These are phyloP conservation scores for Chascanopsetta lugubris DNA, from an alignment of 2,113 vertebrate genomes.

Conservation along the genomic window DNA sequence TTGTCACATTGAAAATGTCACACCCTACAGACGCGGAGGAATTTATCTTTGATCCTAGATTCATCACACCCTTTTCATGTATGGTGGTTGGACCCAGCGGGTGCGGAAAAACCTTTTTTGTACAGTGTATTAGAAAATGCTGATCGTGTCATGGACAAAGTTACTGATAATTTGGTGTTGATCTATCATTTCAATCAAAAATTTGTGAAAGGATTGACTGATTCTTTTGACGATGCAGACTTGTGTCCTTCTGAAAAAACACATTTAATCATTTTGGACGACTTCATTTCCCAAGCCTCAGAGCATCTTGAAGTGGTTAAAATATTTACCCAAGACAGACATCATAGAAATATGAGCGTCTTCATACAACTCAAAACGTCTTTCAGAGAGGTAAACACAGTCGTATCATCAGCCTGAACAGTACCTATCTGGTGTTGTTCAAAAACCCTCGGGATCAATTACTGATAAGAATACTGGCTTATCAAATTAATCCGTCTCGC, in stretches of 20 bases:
- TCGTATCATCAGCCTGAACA: background rate
- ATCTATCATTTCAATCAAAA: conserved; percentile 9
- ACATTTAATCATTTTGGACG: background rate
- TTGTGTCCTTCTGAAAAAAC: no score
- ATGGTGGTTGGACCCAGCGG: background rate
- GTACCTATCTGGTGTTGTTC: conserved; percentile 5
- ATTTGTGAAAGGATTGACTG: background rate
- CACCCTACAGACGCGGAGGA: background rate
- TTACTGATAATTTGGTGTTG: background rate
- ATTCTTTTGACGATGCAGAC: conserved; percentile 1
- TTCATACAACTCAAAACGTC: background rate
- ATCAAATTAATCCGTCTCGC: background rate
- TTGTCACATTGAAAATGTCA: background rate
- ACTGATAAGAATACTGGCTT: background rate
- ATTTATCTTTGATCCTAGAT: background rate
- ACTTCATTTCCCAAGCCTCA: conserved; percentile 1
- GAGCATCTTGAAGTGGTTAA: background rate
- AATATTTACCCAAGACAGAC: conserved; percentile 1
- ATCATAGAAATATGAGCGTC: conserved; percentile 1
- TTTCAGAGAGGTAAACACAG: background rate
- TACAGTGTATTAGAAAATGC: background rate
- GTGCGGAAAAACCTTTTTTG: background rate
- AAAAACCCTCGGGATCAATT: background rate
- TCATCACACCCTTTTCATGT: background rate
- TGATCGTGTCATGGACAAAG: background rate